Evolutionary conservation across 1,140 invertebrate genomes (phyloP), one percentile per base, ranked within the genome.

Genomic region (Temnothorax longispinosus): DNA sequence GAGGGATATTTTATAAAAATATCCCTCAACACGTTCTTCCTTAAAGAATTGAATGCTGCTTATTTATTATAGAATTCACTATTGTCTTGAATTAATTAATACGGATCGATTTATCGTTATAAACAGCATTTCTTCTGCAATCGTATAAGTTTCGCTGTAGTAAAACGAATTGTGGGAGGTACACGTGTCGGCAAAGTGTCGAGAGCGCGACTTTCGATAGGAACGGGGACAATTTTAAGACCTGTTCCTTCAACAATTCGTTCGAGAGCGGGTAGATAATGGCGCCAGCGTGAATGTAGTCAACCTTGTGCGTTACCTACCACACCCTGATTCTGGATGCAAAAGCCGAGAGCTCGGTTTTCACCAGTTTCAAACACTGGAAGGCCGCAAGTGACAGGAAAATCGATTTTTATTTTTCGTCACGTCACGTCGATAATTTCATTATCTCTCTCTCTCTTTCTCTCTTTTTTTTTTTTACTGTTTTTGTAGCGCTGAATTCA

Each of bases 201-300:
- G 54, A 38, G 74, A 82, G 76, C 47, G 72, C 74, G 27, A 88
- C 86, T 87, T 85, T 88, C 75, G 76, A 88, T 54, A 76, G 81
- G 60, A 90, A 90, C 80, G 58, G 64, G 54, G 80, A 90, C 87
- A 91, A 90, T 88, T 91, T 86, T 90, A 85, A 90, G 78, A 87
- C 80, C 84, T 52, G 89, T 87, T 88, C 52, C 56, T 77, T 90
- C 54, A 87, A 90, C 87, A 87, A 90, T 90, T 90, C 84, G 90
- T 90, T 87, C 82, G 89, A 90, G 89, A 90, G 71, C 89, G 89
- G 52, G 85, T 81, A 91, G 89, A 91, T 91, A 91, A 91, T 91
- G 89, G 90, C 87, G 84, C 89, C 89, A 91, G 18, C 89, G 90
- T 91, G 90, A 91, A 91, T 91, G 90, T 91, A 91, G 90, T 91